Evolutionary conservation across 2,888 invertebrate species (phyloP).

Genomic region (Beris morrisii): DNA sequence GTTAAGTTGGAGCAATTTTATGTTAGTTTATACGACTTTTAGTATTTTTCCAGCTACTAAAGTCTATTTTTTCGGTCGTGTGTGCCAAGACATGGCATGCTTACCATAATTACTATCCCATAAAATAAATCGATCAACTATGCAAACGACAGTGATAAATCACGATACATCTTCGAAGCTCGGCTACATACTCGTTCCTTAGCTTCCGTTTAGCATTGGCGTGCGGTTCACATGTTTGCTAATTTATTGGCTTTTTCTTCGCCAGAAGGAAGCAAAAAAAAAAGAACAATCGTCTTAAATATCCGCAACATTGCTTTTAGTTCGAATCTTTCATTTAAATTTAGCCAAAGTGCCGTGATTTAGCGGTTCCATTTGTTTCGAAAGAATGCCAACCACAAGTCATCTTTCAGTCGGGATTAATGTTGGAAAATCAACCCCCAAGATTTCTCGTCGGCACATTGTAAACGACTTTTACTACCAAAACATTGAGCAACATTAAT

Average conservation of each 20-base stretch:
- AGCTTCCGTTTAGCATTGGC: not conserved
- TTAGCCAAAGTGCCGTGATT: too few relatives aligned
- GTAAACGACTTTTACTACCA: too few relatives aligned
- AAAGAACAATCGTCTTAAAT: too few relatives aligned
- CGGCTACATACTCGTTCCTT: constrained; percentile 1
- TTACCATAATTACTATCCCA: constrained; percentile 23
- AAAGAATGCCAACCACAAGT: too few relatives aligned
- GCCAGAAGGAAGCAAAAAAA: too few relatives aligned
- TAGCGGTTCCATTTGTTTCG: too few relatives aligned
- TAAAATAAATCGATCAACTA: constrained; percentile 24
- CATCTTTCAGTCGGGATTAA: too few relatives aligned
- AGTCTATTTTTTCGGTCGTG: not conserved
- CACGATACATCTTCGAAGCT: constrained; percentile 16
- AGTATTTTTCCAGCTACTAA: not conserved
- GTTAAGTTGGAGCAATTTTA: constrained; percentile 17
- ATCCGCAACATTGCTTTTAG: too few relatives aligned
- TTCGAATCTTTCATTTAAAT: too few relatives aligned
- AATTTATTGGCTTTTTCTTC: constrained; percentile 13
- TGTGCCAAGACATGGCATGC: constrained; percentile 7
- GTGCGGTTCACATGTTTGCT: constrained; percentile 13
- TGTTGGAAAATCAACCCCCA: too few relatives aligned
- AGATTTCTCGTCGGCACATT: too few relatives aligned
- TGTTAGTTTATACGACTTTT: constrained; percentile 12
- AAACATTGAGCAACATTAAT: too few relatives aligned
- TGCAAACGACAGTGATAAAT: constrained; percentile 24